phyloP scores from a whole-genome alignment of 1,140 invertebrate species.

The Drosophila virilis region DNA sequence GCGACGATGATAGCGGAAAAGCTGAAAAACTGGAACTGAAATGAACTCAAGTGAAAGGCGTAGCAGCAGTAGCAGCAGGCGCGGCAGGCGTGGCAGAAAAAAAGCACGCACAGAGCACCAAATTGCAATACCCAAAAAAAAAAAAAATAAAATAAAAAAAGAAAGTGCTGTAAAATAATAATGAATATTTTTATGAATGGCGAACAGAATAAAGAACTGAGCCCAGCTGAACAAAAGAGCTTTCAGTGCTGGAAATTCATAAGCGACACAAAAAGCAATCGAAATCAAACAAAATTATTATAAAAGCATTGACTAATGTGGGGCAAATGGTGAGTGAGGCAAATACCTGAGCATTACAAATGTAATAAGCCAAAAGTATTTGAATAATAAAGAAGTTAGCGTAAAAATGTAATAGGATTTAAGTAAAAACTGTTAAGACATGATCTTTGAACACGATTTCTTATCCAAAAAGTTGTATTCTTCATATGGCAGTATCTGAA shows the following conservation, averaged over 20 bases:
- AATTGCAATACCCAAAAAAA: conserved; percentile 41
- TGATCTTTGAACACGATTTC: too few species aligned
- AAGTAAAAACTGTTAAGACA: too few species aligned
- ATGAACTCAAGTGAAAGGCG: conserved; percentile 55
- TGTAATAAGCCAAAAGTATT: background rate
- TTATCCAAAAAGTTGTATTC: too few species aligned
- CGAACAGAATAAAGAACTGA: background rate
- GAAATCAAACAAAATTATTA: conserved; percentile 11
- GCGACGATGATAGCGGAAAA: conserved; percentile 25
- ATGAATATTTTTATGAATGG: conserved; percentile 49
- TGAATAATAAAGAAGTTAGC: background rate
- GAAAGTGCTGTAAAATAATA: conserved; percentile 48
- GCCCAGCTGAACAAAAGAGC: conserved; percentile 17
- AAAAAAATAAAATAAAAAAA: conserved; percentile 9
- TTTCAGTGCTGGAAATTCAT: conserved; percentile 12
- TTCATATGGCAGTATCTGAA: too few species aligned
- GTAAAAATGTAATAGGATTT: too few species aligned
- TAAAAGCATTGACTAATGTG: conserved; percentile 16
- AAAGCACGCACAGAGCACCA: conserved; percentile 19
- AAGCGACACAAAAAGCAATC: conserved; percentile 8
- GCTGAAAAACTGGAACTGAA: conserved; percentile 21
- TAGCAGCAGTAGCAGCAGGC: background rate
- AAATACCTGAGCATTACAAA: conserved; percentile 44
- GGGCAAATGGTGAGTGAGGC: conserved; percentile 17
- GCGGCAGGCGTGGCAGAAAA: conserved; percentile 25